These are phyloP conservation scores for Mimachlamys varia DNA, from an alignment of 2,888 invertebrate genomes.

Conservation along the genomic window DNA sequence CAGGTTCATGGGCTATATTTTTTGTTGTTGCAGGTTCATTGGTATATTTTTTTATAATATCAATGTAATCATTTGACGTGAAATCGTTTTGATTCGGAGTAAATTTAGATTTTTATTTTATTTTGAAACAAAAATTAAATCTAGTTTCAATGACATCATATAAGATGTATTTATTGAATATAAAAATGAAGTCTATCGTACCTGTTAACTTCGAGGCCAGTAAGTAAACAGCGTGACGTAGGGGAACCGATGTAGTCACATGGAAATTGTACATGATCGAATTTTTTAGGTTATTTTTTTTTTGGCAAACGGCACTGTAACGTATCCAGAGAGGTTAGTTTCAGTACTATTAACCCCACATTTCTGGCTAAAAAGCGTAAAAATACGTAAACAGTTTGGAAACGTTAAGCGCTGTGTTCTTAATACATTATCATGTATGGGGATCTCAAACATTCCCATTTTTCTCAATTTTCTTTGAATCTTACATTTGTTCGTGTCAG, in stretches of 20 bases:
- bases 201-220: too few relatives aligned
- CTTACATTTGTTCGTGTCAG: conserved; percentile 34
- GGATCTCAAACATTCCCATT: neutral
- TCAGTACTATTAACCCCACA: neutral
- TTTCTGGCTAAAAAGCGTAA: neutral
- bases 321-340: neutral
- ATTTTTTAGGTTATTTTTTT: neutral
- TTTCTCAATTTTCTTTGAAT: conserved; percentile 36
- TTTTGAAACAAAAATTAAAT: neutral
- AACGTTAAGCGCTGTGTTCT: neutral
- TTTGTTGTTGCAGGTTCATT: too few relatives aligned
- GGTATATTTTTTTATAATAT: too few relatives aligned
- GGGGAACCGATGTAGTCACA: too few relatives aligned
- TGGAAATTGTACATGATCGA: neutral
- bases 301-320: neutral
- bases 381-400: neutral
- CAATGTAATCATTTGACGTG: too few relatives aligned
- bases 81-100: too few relatives aligned
- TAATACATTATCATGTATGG: neutral
- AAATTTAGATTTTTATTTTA: neutral
- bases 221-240: too few relatives aligned
- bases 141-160: too few relatives aligned
- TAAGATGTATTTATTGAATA: too few relatives aligned
- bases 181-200: too few relatives aligned
- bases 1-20: too few relatives aligned